Base-by-base conservation (phyloP, 2,797 vertebrate species). In the Apodemus agrarius region DNA sequence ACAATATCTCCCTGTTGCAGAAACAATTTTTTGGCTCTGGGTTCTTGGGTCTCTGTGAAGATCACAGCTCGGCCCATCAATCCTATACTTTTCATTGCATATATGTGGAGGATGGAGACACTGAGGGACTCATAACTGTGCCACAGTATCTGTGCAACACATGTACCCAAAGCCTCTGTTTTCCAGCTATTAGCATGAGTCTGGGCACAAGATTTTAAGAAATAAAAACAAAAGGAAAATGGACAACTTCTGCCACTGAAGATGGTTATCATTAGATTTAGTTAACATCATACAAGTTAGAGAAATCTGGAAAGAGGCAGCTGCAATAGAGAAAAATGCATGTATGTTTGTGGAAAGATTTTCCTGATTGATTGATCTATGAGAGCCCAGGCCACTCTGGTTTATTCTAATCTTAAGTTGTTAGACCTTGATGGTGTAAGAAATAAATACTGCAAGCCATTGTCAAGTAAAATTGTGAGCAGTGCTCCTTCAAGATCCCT, bases 301-400 rank as follows among this genome's bases (percentile, higher is more conserved):
- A 57, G 10, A 24, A 21, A n/a, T 37, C 34, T 37, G 31, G 52
- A 6, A 54, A 57, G 21, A 57, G 52, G 79, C 78, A 57, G 3
- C 11, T 37, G 22, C 3, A 81, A 24, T 22, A 37, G 21, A 13
- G 11, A 57, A 57, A 57, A n/a, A 3, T 81, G 10, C 10, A 21
- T 37, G 5, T 54, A 24, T n/a, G 34, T 24, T 10, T 37, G 10
- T 37, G 21, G 34, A 12, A 22, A 8, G 2, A 57, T 37, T 57
- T 81, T 57, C 5, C 21, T 81, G 34, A 57, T 22, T 57, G 34
- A n/a, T 13, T 37, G 11, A 37, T 31, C 8, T 52, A 17, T 9
- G 9, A 22, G 49, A 2, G 34, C 4, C 2, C 31, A 22, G 10
- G 1, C 2, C 19, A 24, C 34, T 22, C 2, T 24, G 1, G 10